phyloP scores from a whole-genome alignment of 2,797 vertebrate species.

The Choloepus didactylus region DNA sequence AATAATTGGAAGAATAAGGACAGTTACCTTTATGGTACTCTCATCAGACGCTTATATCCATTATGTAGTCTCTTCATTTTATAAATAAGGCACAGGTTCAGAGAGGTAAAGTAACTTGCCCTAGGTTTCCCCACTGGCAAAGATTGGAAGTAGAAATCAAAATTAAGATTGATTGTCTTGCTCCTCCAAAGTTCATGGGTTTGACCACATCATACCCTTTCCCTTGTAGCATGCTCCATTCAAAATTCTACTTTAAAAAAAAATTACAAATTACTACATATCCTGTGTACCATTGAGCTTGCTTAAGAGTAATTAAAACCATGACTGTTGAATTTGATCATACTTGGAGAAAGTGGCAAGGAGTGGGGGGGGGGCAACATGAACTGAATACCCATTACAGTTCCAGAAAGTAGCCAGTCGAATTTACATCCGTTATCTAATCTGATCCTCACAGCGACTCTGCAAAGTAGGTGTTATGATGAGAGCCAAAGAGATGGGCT shows the following conservation, averaged over 20 bases:
- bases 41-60: neutral
- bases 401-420: slow-evolving; percentile 24
- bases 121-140: neutral
- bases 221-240: slow-evolving; percentile 20
- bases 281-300: slow-evolving; percentile 55
- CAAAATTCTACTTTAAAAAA: slow-evolving; percentile 56
- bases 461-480: neutral
- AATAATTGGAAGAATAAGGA: slow-evolving; percentile 46
- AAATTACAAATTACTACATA: slow-evolving; percentile 54
- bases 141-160: neutral
- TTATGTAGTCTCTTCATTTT: slow-evolving; percentile 31
- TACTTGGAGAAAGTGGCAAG: slow-evolving; percentile 23
- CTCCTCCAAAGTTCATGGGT: slow-evolving; percentile 29
- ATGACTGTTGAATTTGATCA: slow-evolving; percentile 37
- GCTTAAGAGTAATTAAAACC: slow-evolving; percentile 70
- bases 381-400: neutral
- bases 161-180: neutral
- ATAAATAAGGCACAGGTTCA: neutral
- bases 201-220: neutral
- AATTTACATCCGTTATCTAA: neutral
- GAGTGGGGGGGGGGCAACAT: neutral
- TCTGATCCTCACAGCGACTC: neutral
- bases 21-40: neutral
- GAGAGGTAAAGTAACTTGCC: slow-evolving; percentile 34
- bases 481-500: neutral